Base-by-base conservation (phyloP, 2,113 vertebrate genomes). In the Gavia stellata region DNA sequence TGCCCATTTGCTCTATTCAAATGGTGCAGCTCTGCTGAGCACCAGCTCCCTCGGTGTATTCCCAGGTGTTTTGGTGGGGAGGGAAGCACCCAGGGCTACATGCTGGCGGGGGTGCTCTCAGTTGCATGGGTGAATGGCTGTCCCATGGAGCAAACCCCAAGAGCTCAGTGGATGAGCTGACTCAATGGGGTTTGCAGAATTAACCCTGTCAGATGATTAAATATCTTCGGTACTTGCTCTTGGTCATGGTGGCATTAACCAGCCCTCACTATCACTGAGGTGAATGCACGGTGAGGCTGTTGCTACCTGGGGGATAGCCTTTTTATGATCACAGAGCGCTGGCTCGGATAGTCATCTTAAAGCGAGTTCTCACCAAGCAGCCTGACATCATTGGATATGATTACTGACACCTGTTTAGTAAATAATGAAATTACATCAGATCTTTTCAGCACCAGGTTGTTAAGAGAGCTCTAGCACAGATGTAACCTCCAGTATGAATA, bases 391-490 rank as follows among this genome's bases (percentile, higher is more conserved):
- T 23, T 72, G 71, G 86, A 24, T 93, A 45, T 1, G 17, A 87
- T 92, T 95, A 67, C 89, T 92, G 89, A 94, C 84, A 96, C 90
- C 77, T 97, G 94, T 91, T 85, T 94, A 47, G 86, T 95, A 85
- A 91, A 87, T 88, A 93, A 85, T 45, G 79, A 88, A 94, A 95
- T 90, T 72, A 88, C 79, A 59, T 95, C 81, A 83, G 81, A 66
- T 94, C 49, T 93, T 97, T 97, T 94, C 78, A 97, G 86, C 95
- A 96, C 91, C 77, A 73, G 77, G 58, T 59, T 88, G 49, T 89
- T 95, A 73, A 90, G 75, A 59, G 81, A 89, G 81, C 92, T 73
- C 15, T 16, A 80, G 83, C 6, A 9, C 89, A 95, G 82, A 78
- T 83, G 65, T 91, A 84, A 86, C 55, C 92, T 89, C 90, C 68